Evolutionary conservation across 2,888 invertebrate species (phyloP).

Genomic region (Frankliniella fusca): DNA sequence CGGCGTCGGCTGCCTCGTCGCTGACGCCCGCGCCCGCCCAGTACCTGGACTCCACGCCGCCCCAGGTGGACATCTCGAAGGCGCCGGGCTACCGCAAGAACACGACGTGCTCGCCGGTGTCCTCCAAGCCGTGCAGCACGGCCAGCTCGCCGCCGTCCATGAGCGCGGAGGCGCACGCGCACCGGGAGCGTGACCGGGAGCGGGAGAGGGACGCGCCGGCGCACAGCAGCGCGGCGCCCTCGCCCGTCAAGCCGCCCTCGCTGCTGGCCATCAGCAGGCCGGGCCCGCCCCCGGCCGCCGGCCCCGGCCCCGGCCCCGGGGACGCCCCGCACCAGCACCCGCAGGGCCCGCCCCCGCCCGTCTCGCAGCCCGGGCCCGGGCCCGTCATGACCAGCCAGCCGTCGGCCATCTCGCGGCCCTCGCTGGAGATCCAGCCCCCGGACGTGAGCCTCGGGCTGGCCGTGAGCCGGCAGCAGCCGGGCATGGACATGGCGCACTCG

Average conservation of each 20-base stretch:
- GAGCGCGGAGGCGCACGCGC: neutral
- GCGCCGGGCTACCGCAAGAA: conserved; percentile 86
- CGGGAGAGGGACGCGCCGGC: neutral
- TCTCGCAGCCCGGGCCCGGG: neutral
- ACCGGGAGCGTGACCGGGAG: too few relatives aligned
- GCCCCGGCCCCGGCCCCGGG: neutral
- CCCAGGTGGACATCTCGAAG: conserved; percentile 78
- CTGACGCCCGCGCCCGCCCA: conserved; percentile 47
- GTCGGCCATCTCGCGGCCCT: neutral
- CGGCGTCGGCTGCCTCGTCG: conserved; percentile 50
- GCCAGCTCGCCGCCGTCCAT: conserved; percentile 42
- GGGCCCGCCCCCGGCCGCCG: neutral
- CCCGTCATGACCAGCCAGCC: neutral
- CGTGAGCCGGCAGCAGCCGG: neutral
- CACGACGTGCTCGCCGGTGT: conserved; percentile 71
- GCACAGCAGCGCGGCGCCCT: conserved; percentile 12
- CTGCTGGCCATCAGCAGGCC: conserved; percentile 18
- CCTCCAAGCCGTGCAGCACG: conserved; percentile 57
- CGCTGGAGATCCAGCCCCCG: neutral
- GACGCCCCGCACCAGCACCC: neutral
- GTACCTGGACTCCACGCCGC: conserved; percentile 55
- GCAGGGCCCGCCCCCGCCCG: neutral
- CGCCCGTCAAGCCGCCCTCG: neutral
- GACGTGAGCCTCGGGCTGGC: neutral
- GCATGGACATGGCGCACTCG: conserved; percentile 34